Evolutionary conservation across 2,888 invertebrate species (phyloP).

Genomic region (Fissipunctia ypsillon): DNA sequence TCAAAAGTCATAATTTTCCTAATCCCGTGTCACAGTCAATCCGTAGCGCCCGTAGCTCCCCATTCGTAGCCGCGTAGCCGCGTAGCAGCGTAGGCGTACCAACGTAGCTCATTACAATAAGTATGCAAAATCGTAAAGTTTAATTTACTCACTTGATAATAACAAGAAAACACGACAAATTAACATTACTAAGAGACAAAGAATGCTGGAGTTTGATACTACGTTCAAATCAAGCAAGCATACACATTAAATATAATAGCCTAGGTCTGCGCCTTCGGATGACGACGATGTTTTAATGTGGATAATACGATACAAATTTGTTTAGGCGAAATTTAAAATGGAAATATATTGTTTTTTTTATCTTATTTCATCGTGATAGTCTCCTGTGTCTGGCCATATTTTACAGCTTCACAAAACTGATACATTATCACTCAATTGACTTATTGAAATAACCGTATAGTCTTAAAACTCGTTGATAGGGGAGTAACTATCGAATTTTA

Average conservation of each 20-base stretch:
- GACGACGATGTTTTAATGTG: slow-evolving; percentile 70
- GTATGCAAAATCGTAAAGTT: slow-evolving; percentile 81
- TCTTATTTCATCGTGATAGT: neutral
- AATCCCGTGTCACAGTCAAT: slow-evolving; percentile 31
- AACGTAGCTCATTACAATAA: slow-evolving; percentile 76
- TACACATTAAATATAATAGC: slow-evolving; percentile 89
- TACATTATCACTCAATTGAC: neutral
- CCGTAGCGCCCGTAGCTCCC: slow-evolving; percentile 44
- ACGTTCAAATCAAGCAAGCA: slow-evolving; percentile 89
- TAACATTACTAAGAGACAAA: slow-evolving; percentile 88
- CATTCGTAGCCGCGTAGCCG: slow-evolving; percentile 56
- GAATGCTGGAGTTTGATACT: slow-evolving; percentile 90
- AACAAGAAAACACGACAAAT: slow-evolving; percentile 88
- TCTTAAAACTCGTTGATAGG: neutral
- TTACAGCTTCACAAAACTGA: neutral
- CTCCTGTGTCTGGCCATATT: neutral
- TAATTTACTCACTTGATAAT: slow-evolving; percentile 83
- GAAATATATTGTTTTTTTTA: no score
- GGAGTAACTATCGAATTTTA: neutral
- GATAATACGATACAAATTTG: slow-evolving; percentile 66
- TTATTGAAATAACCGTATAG: neutral
- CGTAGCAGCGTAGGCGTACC: slow-evolving; percentile 71
- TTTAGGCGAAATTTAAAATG: neutral
- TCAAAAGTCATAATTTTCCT: neutral
- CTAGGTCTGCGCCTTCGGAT: slow-evolving; percentile 84